These are phyloP conservation scores for Menidia menidia DNA, from an alignment of 2,797 vertebrate genomes.

Conservation along the genomic window DNA sequence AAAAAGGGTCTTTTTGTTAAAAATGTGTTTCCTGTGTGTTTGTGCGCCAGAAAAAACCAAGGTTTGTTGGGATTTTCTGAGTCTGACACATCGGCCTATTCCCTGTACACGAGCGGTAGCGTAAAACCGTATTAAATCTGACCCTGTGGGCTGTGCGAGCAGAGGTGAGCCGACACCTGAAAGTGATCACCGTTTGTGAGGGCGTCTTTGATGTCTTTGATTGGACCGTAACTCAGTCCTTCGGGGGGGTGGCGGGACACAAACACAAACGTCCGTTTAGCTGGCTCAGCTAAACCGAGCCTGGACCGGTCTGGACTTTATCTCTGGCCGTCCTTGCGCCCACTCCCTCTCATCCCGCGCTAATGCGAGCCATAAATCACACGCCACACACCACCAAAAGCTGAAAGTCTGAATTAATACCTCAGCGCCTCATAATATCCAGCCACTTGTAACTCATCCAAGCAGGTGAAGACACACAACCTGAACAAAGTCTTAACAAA, in stretches of 20 bases:
- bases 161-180: not conserved
- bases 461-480: no score
- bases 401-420: no score
- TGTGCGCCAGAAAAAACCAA: not conserved
- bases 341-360: no score
- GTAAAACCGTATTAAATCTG: not conserved
- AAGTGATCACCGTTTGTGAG: constrained; percentile 48
- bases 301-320: not conserved
- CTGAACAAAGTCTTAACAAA: no score
- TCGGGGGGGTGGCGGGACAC: not conserved
- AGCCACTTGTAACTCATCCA: no score
- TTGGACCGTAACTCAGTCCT: constrained; percentile 57
- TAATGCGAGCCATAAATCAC: no score
- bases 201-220: constrained; percentile 49
- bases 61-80: not conserved
- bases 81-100: not conserved
- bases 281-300: not conserved
- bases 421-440: no score
- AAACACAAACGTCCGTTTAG: constrained; percentile 5
- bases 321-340: not conserved
- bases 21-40: not conserved
- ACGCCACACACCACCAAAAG: no score
- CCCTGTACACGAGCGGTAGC: not conserved
- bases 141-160: not conserved
- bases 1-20: not conserved